Evolutionary conservation across 2,888 invertebrate species (phyloP), one percentile per base, ranked within the genome.

Genomic region (Anoplius nigerrimus): DNA sequence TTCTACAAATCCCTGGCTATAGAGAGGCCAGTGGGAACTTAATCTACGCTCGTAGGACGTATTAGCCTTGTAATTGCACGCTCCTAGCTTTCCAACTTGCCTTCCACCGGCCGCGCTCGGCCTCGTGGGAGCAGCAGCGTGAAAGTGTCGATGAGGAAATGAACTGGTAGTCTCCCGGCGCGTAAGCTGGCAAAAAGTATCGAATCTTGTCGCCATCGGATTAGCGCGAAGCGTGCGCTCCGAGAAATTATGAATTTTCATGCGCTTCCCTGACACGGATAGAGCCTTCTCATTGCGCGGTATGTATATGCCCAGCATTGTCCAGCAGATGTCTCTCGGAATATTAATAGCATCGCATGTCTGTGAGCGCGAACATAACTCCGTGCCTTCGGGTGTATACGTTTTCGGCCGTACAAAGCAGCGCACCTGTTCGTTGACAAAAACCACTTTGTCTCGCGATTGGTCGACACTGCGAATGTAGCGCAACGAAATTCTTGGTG

Each of bases 41-140:
- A 72, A 75, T 71, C 69, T 62, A 63, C 59, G 53, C 66, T 59
- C 62, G 69, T 62, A 62, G 68, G 66, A 68, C 62, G 62, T 72
- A 76, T 78, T 74, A 78, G 71, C 59, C 58, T 62, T 63, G 67
- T 74, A 75, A 79, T 79, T 74, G 79, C 72, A 59, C 67, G 70
- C 66, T 66, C 67, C 64, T 66, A 55, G 67, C 64, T 62, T 63
- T 68, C 67, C 55, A 62, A 62, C 4, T 42, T 58, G 57, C 22
- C 46, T 59, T 62, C 55, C 65, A 54, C n/a, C 48, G 51, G n/a
- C 22, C 24, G 46, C 22, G 46, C 22, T 34, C 58, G 45, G 53
- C 53, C 48, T 59, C 64, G 62, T 60, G 64, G 66, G 71, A 73
- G 72, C 55, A 46, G 22, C 45, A 20, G 24, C 70, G 72, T 72